phyloP scores from a whole-genome alignment of 2,113 vertebrate genomes.

The Aptenodytes forsteri region DNA sequence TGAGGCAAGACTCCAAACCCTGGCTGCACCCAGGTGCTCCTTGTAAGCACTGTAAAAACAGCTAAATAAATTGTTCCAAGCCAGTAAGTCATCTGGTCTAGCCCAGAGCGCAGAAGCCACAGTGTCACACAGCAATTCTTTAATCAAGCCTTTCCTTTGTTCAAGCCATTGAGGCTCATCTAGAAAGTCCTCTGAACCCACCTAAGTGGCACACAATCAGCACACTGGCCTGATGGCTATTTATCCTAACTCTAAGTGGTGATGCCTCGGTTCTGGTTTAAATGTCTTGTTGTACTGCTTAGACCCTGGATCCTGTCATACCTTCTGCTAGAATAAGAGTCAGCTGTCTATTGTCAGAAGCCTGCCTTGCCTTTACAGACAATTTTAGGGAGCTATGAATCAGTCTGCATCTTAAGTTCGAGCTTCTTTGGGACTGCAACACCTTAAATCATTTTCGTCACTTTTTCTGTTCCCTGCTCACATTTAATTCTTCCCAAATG shows the following conservation, averaged over 20 bases:
- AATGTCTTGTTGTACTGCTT: neutral
- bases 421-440: neutral
- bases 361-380: neutral
- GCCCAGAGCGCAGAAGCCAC: neutral
- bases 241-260: neutral
- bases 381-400: neutral
- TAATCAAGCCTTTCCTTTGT: neutral
- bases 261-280: neutral
- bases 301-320: neutral
- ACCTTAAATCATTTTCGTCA: neutral
- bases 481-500: neutral
- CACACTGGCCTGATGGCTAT: neutral
- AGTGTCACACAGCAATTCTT: neutral
- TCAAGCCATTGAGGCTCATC: neutral
- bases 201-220: neutral
- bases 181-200: neutral
- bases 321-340: neutral
- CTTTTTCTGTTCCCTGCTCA: neutral
- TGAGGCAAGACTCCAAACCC: neutral
- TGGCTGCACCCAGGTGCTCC: neutral
- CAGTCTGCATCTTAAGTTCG: neutral
- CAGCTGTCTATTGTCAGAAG: neutral
- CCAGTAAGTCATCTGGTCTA: neutral
- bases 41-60: neutral
- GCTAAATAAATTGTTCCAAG: neutral